Percentiles rank a stretch among this genome's conserved stretches.
Conservation (phyloP, 2,113 vertebrate genomes). For the Bubalus kerabau region DNA sequence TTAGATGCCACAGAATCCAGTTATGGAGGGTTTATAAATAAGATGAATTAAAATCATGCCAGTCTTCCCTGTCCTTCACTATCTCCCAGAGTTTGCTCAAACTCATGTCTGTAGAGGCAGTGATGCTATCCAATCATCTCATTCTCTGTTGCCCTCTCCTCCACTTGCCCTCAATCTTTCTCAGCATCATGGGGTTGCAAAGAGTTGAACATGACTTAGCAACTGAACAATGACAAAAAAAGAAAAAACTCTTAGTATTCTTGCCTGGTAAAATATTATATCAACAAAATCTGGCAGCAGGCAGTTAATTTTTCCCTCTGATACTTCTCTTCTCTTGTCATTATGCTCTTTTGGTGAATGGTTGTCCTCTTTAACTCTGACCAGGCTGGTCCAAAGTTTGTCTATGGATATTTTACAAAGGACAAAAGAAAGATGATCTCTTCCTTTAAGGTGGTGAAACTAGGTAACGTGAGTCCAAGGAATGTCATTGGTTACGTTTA, state of each 20-base stretch:
- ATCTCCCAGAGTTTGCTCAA: background rate
- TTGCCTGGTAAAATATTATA: background rate
- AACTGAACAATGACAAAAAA: background rate
- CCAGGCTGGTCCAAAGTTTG: background rate
- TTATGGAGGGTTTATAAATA: background rate
- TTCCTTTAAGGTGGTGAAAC: background rate
- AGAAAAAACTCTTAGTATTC: background rate
- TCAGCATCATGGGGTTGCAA: background rate
- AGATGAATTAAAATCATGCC: background rate
- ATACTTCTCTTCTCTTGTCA: background rate
- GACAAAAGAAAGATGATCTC: background rate
- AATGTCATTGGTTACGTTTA: background rate
- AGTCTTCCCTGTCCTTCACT: background rate
- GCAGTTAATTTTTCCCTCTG: background rate
- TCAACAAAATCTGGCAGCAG: background rate
- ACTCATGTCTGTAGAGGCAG: fast-evolving
- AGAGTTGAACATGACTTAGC: background rate
- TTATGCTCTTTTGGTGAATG: background rate
- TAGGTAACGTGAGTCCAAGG: background rate
- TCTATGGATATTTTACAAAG: background rate
- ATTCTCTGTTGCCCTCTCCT: background rate
- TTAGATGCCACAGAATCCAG: background rate
- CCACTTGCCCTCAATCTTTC: background rate
- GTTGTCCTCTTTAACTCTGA: background rate
- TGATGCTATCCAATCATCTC: background rate